Evolutionary conservation across 2,113 vertebrate genomes (phyloP).

Genomic region (Oreocharis arfaki): DNA sequence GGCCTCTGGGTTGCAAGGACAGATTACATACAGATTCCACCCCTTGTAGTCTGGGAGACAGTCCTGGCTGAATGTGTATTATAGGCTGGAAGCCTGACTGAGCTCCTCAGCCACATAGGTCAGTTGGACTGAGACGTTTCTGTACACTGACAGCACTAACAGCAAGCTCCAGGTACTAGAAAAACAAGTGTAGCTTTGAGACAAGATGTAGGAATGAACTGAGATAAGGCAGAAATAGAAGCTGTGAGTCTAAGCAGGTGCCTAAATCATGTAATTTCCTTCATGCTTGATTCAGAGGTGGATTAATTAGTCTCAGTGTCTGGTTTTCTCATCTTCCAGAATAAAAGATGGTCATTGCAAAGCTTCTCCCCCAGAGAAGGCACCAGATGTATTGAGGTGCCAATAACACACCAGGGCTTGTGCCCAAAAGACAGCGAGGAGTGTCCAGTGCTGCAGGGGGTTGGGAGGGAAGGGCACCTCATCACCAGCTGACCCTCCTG

Average conservation of each 20-base stretch:
- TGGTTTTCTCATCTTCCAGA: neutral
- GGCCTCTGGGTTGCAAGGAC: neutral
- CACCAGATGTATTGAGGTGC: neutral
- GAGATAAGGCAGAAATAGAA: neutral
- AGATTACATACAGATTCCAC: neutral
- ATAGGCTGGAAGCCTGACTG: neutral
- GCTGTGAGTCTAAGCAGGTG: neutral
- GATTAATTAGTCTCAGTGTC: neutral
- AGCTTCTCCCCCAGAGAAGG: neutral
- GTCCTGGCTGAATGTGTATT: fast-evolving
- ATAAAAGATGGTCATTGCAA: neutral
- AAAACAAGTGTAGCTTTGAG: neutral
- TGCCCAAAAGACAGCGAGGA: fast-evolving
- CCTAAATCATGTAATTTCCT: neutral
- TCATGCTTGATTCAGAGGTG: fast-evolving
- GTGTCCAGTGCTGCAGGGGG: fast-evolving
- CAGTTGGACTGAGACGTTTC: neutral
- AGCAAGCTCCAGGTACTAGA: neutral
- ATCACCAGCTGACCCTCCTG: neutral
- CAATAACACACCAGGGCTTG: neutral
- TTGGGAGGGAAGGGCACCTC: neutral
- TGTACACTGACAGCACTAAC: neutral
- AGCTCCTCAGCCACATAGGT: neutral
- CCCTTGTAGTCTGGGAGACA: neutral
- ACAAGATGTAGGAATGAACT: neutral